Evolutionary conservation across 1,140 invertebrate species (phyloP).

Genomic region (Cydia amplana): DNA sequence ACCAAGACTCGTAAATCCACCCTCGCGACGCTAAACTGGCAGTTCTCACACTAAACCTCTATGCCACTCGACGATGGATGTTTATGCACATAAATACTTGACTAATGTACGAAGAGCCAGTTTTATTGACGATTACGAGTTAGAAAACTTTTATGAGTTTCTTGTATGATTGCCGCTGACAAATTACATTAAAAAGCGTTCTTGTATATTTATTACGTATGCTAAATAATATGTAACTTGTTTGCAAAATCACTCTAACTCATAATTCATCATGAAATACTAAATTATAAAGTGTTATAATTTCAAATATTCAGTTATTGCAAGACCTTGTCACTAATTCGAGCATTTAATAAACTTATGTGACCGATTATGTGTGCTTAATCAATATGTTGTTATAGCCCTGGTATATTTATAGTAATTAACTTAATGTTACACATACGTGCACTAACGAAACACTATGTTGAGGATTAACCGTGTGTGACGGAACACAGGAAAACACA

Average conservation of each 20-base stretch:
- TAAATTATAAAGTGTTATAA: too few species aligned
- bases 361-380: too few species aligned
- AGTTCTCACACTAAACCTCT: conserved; percentile 38
- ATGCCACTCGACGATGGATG: conserved; percentile 19
- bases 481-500: conserved; percentile 26
- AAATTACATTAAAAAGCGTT: not conserved
- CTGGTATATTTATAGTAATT: not conserved
- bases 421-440: not conserved
- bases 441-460: conserved; percentile 34
- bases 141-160: conserved; percentile 22
- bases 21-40: conserved; percentile 51
- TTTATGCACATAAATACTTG: conserved; percentile 24
- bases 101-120: conserved; percentile 26
- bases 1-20: conserved; percentile 64
- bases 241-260: too few species aligned
- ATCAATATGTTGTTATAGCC: not conserved
- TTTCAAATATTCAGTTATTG: too few species aligned
- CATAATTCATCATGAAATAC: too few species aligned
- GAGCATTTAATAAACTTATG: too few species aligned
- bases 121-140: conserved; percentile 18
- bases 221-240: too few species aligned
- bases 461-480: conserved; percentile 40
- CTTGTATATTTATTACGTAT: too few species aligned
- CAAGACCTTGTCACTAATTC: too few species aligned
- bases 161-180: conserved; percentile 13